phyloP scores from a whole-genome alignment of 2,888 invertebrate genomes.

The Galerucella nymphaeae region DNA sequence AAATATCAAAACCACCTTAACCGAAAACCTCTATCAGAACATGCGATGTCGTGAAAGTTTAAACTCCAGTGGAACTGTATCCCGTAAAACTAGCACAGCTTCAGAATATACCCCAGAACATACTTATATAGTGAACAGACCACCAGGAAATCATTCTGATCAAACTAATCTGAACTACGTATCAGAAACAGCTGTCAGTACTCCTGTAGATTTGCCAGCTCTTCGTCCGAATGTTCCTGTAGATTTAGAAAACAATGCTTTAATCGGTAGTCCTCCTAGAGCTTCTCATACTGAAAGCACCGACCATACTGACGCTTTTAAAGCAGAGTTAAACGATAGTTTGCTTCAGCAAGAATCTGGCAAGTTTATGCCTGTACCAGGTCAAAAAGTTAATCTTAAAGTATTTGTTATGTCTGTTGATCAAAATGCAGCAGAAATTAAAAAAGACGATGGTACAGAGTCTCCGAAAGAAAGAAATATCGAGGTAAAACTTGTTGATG shows the following conservation, averaged over 20 bases:
- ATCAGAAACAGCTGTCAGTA: slow-evolving; percentile 51
- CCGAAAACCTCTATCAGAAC: slow-evolving; percentile 60
- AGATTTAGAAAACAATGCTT: slow-evolving; percentile 18
- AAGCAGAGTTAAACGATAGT: slow-evolving; percentile 56
- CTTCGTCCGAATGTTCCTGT: slow-evolving; percentile 23
- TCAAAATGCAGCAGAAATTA: slow-evolving; percentile 35
- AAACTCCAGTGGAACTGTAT: slow-evolving; percentile 65
- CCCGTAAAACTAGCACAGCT: slow-evolving; percentile 70
- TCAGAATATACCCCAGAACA: slow-evolving; percentile 71
- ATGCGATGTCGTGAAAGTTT: slow-evolving; percentile 61
- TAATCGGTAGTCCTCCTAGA: slow-evolving; percentile 30
- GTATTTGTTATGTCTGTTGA: slow-evolving; percentile 57
- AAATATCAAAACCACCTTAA: slow-evolving; percentile 58
- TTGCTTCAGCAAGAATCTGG: slow-evolving; percentile 54
- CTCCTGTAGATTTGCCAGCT: slow-evolving; percentile 45
- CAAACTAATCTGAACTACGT: slow-evolving; percentile 55
- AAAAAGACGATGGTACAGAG: slow-evolving; percentile 26
- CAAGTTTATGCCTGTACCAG: slow-evolving; percentile 51
- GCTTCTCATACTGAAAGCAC: slow-evolving; percentile 29
- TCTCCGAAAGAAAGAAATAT: slow-evolving; percentile 40
- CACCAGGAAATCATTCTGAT: slow-evolving; percentile 41
- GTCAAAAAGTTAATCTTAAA: slow-evolving; percentile 61
- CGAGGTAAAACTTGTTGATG: slow-evolving; percentile 40
- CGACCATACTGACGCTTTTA: slow-evolving; percentile 53
- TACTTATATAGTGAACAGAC: slow-evolving; percentile 60